phyloP scores from a whole-genome alignment of 2,113 vertebrate genomes.

The Epinephelus lanceolatus region DNA sequence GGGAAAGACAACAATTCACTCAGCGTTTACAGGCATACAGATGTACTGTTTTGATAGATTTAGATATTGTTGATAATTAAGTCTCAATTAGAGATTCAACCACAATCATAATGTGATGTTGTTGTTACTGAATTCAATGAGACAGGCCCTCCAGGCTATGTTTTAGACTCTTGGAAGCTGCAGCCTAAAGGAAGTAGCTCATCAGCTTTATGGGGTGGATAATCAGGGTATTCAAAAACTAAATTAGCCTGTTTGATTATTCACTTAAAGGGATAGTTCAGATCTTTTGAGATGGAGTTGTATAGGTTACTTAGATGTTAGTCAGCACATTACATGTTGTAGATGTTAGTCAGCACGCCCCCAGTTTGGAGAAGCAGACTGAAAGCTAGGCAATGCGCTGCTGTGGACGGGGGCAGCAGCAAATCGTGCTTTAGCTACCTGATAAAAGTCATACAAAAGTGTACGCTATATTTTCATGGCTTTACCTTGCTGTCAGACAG shows the following conservation, averaged over 20 bases:
- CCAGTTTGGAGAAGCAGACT: no score
- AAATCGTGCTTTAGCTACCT: no score
- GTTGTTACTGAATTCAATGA: neutral
- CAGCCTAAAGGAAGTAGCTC: neutral
- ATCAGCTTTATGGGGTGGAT: neutral
- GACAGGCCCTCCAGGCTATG: no score
- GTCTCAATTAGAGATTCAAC: slow-evolving; percentile 6
- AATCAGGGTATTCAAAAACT: neutral
- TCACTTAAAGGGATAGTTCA: neutral
- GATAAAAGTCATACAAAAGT: no score
- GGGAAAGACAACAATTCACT: slow-evolving; percentile 51
- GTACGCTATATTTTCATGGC: no score
- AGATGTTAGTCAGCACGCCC: no score
- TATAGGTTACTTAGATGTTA: no score
- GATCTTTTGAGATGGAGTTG: no score
- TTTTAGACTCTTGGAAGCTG: neutral
- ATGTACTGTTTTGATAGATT: slow-evolving; percentile 5
- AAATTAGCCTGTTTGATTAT: neutral
- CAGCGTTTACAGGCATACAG: slow-evolving; percentile 17
- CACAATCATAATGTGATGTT: neutral
- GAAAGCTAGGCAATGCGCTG: no score
- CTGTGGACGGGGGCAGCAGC: no score
- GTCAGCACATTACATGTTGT: no score
- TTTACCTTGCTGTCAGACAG: no score
- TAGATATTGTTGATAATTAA: neutral